Evolutionary conservation across 2,797 vertebrate genomes (phyloP).

Genomic region (Delichon dasypus): DNA sequence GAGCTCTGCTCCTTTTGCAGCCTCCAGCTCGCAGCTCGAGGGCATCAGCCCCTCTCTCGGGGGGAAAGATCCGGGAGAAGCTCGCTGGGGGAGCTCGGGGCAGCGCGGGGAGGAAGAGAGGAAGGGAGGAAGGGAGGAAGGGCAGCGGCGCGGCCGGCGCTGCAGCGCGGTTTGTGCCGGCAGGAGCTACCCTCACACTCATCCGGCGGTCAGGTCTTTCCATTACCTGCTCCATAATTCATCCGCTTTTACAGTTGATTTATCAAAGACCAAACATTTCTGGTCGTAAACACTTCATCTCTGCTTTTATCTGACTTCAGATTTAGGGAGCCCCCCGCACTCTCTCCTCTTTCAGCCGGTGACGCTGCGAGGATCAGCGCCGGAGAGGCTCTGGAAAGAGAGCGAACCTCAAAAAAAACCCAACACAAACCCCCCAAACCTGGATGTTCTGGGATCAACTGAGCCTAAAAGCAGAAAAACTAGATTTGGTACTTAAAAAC

Average conservation of each 20-base stretch:
- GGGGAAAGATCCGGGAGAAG: too few relatives aligned
- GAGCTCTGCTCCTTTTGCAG: too few relatives aligned
- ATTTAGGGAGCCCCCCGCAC: not conserved
- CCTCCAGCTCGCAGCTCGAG: too few relatives aligned
- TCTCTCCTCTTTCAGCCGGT: not conserved
- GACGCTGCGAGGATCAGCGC: not conserved
- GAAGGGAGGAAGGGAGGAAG: too few relatives aligned
- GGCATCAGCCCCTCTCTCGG: too few relatives aligned
- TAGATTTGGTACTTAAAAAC: not conserved
- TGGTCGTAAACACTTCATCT: constrained; percentile 67
- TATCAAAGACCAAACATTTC: constrained; percentile 70
- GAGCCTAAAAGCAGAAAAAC: not conserved
- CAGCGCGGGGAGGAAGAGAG: too few relatives aligned
- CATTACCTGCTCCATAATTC: constrained; percentile 61
- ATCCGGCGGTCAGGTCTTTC: constrained; percentile 14
- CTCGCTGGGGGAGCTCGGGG: too few relatives aligned
- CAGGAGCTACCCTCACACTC: not conserved
- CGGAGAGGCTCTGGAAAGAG: not conserved
- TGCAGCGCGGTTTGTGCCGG: too few relatives aligned
- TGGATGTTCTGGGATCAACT: not conserved
- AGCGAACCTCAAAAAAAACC: not conserved
- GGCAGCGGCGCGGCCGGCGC: too few relatives aligned
- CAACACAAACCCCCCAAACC: not conserved
- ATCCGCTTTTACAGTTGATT: constrained; percentile 61
- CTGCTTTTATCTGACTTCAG: constrained; percentile 61